phyloP scores from a whole-genome alignment of 1,140 invertebrate species.

The Aradophagus sp. region DNA sequence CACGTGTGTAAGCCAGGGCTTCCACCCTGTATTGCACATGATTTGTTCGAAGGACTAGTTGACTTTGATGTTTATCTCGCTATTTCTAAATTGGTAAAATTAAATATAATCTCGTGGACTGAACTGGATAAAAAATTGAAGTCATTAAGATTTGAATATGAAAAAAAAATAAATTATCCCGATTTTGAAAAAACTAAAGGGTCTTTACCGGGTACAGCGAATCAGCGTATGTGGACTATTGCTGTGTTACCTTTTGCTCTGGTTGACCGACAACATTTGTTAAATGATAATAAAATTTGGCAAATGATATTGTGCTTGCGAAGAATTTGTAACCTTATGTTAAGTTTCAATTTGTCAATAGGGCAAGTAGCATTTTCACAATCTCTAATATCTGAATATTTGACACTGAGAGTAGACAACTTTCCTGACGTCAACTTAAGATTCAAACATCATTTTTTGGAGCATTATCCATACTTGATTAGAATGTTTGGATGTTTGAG shows the following conservation, averaged over 20 bases:
- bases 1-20: conserved; percentile 25
- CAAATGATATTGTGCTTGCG: background rate
- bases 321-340: background rate
- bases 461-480: no score
- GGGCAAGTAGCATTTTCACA: no score
- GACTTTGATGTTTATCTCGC: conserved; percentile 3
- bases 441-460: no score
- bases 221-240: background rate
- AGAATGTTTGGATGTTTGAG: no score
- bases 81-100: background rate
- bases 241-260: background rate
- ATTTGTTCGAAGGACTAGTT: background rate
- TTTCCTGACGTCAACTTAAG: no score
- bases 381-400: no score
- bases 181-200: conserved; percentile 3
- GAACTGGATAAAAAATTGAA: conserved; percentile 1
- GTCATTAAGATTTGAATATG: conserved; percentile 3
- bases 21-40: conserved; percentile 2
- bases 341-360: background rate
- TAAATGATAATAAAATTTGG: background rate
- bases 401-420: no score
- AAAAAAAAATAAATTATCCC: conserved; percentile 6
- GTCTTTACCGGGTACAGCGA: conserved; percentile 1
- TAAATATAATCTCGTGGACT: background rate
- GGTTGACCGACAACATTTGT: background rate